A percentile compares a stretch with the other conserved stretches of the same genome.
These are phyloP conservation scores for Oncorhynchus gorbuscha DNA, from an alignment of 2,113 vertebrate species.

Conservation along the genomic window DNA sequence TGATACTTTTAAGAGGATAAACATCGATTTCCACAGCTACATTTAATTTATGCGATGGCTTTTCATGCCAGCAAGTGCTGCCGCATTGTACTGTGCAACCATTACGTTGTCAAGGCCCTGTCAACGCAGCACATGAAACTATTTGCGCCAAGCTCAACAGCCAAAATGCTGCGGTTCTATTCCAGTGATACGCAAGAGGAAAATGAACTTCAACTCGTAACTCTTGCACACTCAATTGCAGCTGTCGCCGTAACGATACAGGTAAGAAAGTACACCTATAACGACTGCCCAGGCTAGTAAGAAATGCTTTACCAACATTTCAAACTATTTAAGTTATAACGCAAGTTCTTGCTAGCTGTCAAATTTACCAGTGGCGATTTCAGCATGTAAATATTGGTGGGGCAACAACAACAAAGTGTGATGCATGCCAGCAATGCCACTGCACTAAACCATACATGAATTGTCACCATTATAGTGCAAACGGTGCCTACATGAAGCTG, in stretches of 20 bases:
- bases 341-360: too few relatives aligned
- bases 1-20: not conserved
- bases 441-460: too few relatives aligned
- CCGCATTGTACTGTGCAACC: conserved; percentile 37
- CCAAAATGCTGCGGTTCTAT: conserved; percentile 25
- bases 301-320: not conserved
- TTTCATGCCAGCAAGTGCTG: conserved; percentile 13
- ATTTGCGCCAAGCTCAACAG: not conserved
- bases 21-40: not conserved
- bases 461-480: too few relatives aligned
- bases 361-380: too few relatives aligned
- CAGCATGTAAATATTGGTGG: too few relatives aligned
- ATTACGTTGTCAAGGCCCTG: not conserved
- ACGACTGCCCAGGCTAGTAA: too few relatives aligned
- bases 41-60: conserved; percentile 44
- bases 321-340: too few relatives aligned
- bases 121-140: conserved; percentile 10
- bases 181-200: conserved; percentile 58
- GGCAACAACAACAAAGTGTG: too few relatives aligned
- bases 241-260: conserved; percentile 35
- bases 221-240: conserved; percentile 25
- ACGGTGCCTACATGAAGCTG: too few relatives aligned
- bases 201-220: conserved; percentile 41
- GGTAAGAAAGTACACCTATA: conserved; percentile 38
- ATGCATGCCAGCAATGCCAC: too few relatives aligned